Evolutionary conservation across 2,888 invertebrate species (phyloP).

Genomic region (Pyrrhia umbra): DNA sequence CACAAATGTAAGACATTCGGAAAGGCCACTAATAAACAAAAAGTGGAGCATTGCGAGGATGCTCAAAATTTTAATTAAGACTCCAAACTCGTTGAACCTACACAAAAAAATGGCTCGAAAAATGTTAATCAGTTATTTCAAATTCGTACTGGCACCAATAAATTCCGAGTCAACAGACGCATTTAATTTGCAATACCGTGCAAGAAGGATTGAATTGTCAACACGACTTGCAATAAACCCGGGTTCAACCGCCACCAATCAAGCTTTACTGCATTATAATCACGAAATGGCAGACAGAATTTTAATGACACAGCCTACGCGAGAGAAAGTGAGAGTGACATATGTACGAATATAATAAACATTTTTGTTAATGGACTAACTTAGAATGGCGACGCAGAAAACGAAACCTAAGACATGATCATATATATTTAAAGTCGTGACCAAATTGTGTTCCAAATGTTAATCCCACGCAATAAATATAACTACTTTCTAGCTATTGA

Average conservation of each 20-base stretch:
- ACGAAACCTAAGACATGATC: conserved; percentile 64
- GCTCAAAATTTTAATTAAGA: conserved; percentile 47
- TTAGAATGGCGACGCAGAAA: conserved; percentile 66
- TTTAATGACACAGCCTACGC: conserved; percentile 69
- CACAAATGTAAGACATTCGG: conserved; percentile 15
- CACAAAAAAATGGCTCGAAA: conserved; percentile 48
- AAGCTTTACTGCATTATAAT: conserved; percentile 65
- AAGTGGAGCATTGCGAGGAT: conserved; percentile 37
- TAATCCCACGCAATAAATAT: conserved; percentile 62
- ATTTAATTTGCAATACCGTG: conserved; percentile 51
- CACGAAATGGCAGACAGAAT: conserved; percentile 65
- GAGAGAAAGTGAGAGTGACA: conserved; percentile 77
- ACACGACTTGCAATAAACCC: conserved; percentile 58
- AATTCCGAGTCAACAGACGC: conserved; percentile 46
- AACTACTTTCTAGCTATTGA: conserved; percentile 62
- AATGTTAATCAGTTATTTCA: conserved; percentile 50
- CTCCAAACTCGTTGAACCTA: conserved; percentile 31
- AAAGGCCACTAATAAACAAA: conserved; percentile 42
- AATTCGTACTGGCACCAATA: conserved; percentile 43
- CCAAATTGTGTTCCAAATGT: conserved; percentile 61
- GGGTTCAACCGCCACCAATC: conserved; percentile 61
- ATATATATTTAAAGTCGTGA: conserved; percentile 60
- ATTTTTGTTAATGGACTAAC: conserved; percentile 68
- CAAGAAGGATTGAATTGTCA: conserved; percentile 68
- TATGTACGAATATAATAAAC: conserved; percentile 58